These are phyloP conservation scores for rat (Rattus norvegicus) DNA, from an alignment of 2,113 vertebrate genomes.

Conservation along the genomic window DNA sequence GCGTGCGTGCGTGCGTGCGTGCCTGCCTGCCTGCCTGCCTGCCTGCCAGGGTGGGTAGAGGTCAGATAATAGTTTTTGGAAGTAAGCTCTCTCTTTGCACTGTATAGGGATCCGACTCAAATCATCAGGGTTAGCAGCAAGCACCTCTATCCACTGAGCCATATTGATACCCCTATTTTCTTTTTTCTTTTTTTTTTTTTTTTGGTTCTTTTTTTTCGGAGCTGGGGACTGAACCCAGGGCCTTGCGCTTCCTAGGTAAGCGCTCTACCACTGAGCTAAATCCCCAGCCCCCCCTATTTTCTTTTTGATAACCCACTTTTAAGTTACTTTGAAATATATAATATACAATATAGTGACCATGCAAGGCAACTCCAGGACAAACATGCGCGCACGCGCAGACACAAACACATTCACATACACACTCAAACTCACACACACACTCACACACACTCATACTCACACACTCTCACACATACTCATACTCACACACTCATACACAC, in stretches of 20 bases:
- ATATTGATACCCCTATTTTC: background rate
- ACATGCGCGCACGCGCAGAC: too few species aligned
- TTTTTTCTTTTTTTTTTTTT: too few species aligned
- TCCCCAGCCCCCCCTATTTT: background rate
- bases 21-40: background rate
- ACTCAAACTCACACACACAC: too few species aligned
- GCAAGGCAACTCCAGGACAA: background rate
- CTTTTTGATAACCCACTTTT: background rate
- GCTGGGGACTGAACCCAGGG: too few species aligned
- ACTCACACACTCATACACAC: too few species aligned
- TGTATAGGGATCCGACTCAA: too few species aligned
- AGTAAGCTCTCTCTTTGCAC: background rate
- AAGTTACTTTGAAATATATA: background rate
- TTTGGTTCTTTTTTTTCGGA: too few species aligned
- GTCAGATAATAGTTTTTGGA: background rate
- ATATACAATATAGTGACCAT: background rate
- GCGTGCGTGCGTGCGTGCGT: background rate
- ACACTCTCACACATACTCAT: too few species aligned
- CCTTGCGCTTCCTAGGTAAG: too few species aligned
- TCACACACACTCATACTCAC: too few species aligned
- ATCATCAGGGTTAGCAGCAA: background rate
- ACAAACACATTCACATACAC: background rate
- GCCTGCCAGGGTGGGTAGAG: too few species aligned
- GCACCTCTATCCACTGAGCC: background rate
- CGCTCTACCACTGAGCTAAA: too few species aligned